Base-by-base conservation (phyloP, 2,113 vertebrate genomes). In the Oncorhynchus nerka region DNA sequence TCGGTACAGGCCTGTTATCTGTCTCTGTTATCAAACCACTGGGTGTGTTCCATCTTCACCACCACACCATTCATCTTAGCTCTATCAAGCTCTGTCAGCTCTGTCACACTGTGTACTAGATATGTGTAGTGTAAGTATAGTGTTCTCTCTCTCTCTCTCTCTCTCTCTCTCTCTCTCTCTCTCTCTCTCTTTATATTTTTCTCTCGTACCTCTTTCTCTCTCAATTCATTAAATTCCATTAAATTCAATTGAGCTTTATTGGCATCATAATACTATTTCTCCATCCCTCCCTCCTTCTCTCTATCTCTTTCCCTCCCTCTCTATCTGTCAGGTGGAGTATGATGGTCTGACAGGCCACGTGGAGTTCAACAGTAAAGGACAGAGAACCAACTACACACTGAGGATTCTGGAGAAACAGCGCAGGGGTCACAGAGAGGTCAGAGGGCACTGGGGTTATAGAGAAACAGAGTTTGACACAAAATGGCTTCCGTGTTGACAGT, bases 291-390 rank as follows among this genome's bases (percentile, higher is more conserved):
- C 66, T 22, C 49, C 39, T 30, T 11, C 26, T 11, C 39, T 64
- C 48, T 45, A 49, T 68, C 59, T 68, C 26, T 68, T 24, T 71
- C 16, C 20, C 61, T 72, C 24, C 55, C 16, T 64, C 34, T 76
- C 30, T 78, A 74, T 70, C 73, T 82, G 30, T 74, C 90, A 97
- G 97, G 97, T 97, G 91, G 97, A 97, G 94, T 98, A 97, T 62
- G 96, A 97, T 0, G 97, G 97, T 74, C 91, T 98, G 91, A 97
- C 96, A 0, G 96, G 97, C 2, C 92, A 93, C 1, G 95, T 97
- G 20, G 97, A 98, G 88, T 98, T 98, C 88, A 97, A 98, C 94
- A 98, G 97, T 92, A 97, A 97, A 92, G 97, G 97, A 66, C 97
- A 98, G 88, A 94, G 97, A 80, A 97, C 96, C 82, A 98, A 98